These are phyloP conservation scores for Galendromus occidentalis DNA, from an alignment of 1,140 invertebrate species.

Conservation along the genomic window DNA sequence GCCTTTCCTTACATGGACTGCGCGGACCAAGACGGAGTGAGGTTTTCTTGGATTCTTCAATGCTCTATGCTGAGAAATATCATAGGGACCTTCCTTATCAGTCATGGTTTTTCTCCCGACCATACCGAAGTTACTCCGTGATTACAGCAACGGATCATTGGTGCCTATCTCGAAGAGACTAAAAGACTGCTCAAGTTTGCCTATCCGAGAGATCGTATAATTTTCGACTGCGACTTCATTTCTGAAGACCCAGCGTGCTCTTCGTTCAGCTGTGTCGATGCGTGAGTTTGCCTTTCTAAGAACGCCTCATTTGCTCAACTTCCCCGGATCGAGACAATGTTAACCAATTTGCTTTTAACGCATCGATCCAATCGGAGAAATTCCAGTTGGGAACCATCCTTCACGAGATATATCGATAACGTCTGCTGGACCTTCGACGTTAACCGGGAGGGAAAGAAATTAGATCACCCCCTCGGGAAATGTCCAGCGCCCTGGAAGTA, in stretches of 20 bases:
- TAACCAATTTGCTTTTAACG: too few species aligned
- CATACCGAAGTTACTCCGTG: too few species aligned
- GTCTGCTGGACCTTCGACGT: constrained; percentile 5
- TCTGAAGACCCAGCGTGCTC: not conserved
- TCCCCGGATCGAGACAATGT: too few species aligned
- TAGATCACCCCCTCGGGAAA: not conserved
- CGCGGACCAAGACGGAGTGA: not conserved
- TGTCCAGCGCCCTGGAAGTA: not conserved
- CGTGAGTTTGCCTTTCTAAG: too few species aligned
- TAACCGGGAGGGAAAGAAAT: not conserved
- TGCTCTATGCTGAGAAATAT: too few species aligned
- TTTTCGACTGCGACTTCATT: not conserved
- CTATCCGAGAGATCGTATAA: not conserved
- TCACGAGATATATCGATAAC: not conserved
- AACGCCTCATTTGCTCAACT: too few species aligned
- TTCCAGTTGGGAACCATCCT: not conserved
- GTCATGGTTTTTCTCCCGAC: too few species aligned
- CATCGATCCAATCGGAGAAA: too few species aligned
- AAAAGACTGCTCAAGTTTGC: not conserved
- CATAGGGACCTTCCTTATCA: too few species aligned
- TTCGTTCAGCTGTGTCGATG: not conserved
- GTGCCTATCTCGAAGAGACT: not conserved
- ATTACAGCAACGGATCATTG: not conserved
- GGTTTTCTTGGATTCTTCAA: too few species aligned
- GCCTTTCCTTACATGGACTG: constrained; percentile 3